Conservation (phyloP, 2,888 invertebrate genomes). For the Marasmarcha lunaedactyla region DNA sequence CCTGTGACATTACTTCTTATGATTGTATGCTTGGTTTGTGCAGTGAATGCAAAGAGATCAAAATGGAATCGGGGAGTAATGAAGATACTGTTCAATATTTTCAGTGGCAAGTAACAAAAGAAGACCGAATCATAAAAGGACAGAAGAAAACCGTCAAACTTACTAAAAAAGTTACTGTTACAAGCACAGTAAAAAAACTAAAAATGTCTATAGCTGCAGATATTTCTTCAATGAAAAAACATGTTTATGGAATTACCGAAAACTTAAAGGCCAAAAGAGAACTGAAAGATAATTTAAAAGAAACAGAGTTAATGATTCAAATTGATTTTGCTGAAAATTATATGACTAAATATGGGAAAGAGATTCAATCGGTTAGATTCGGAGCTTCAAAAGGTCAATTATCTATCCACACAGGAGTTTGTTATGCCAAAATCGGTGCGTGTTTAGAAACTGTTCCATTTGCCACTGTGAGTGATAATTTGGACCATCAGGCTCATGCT, state of each 20-base stretch:
- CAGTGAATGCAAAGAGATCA: too few species aligned
- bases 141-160: too few species aligned
- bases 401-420: constrained; percentile 7
- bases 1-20: too few species aligned
- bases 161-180: too few species aligned
- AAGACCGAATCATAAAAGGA: too few species aligned
- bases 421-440: constrained; percentile 11
- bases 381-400: constrained; percentile 11
- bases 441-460: constrained; percentile 12
- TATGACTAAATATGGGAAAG: constrained; percentile 12
- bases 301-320: constrained; percentile 13
- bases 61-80: too few species aligned
- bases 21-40: too few species aligned
- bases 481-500: constrained; percentile 17
- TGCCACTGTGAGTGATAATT: constrained; percentile 18
- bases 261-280: constrained; percentile 12
- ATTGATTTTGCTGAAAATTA: constrained; percentile 15
- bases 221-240: too few species aligned
- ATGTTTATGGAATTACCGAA: constrained; percentile 10
- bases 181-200: too few species aligned
- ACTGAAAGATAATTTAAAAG: constrained; percentile 12
- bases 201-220: too few species aligned
- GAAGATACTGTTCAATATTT: too few species aligned
- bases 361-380: constrained; percentile 12
- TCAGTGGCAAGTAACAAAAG: too few species aligned